Base-by-base conservation (phyloP, 2,113 vertebrate genomes). In the Oostethus manadensis region DNA sequence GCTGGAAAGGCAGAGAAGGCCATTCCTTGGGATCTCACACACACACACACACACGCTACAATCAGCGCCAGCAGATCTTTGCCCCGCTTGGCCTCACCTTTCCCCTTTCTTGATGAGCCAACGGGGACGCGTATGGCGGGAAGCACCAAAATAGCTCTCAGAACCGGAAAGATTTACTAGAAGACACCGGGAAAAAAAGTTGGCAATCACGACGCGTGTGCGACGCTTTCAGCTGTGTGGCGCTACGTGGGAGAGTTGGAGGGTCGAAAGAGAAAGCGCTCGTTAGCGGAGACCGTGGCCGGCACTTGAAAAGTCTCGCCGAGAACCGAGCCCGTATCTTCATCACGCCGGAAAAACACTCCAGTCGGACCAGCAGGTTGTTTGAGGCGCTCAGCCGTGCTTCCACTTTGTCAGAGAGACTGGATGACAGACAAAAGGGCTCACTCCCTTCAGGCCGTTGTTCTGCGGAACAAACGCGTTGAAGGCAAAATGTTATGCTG, bases 141-240 rank as follows among this genome's bases (percentile, higher is more conserved):
- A 76, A 68, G 29, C 57, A 75, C 78, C 81, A 79, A 84, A 86
- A 80, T 14, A 1, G 40, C 63, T 74, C 64, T 56, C 56, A 56
- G 57, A 58, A 56, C 3, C 3, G 17, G 62, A 45, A 43, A 72
- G 80, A 79, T 85, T 80, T 84, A 84, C 66, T 63, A 14, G 60
- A 55, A 40, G 40, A 56, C 58, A 60, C 13, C 49, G n/a, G n/a
- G n/a, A 43, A 63, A 16, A 35, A 23, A n/a, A 48, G 59, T 46
- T 23, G 53, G 78, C 77, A 78, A 85, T 84, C 76, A 75, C 26
- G 58, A 59, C 46, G 46, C 1, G 16, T 10, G 48, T 26, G 56
- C 61, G 17, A 35, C 55, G 70, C 67, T 79, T 68, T 66, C 66
- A 83, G 68, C 43, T 43, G 23, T 64, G 70, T 79, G 59, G 1